These are phyloP conservation scores for Amblyraja radiata DNA, from an alignment of 2,797 vertebrate genomes.

Conservation along the genomic window DNA sequence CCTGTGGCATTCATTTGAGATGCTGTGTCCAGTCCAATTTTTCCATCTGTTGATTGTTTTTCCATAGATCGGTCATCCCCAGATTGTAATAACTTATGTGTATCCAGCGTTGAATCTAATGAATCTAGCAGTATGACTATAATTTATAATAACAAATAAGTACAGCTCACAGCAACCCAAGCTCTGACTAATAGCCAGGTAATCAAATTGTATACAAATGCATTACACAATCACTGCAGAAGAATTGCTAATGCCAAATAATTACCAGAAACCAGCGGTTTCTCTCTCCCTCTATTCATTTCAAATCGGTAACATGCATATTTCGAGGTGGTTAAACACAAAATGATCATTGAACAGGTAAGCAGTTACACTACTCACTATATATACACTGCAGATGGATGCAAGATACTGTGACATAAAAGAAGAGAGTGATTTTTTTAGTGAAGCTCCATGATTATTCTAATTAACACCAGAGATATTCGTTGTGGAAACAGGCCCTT, in stretches of 20 bases:
- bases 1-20: slow-evolving; percentile 52
- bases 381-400: neutral
- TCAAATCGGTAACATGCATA: too few species aligned
- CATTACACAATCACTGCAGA: neutral
- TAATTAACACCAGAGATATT: neutral
- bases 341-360: neutral
- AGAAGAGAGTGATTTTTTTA: neutral
- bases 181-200: neutral
- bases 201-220: neutral
- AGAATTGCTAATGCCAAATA: neutral
- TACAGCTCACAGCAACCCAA: neutral
- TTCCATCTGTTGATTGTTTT: slow-evolving; percentile 33
- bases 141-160: slow-evolving; percentile 12
- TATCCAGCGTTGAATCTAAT: slow-evolving; percentile 63
- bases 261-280: neutral
- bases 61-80: slow-evolving; percentile 35
- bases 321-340: neutral
- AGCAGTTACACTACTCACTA: neutral
- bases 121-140: slow-evolving; percentile 76
- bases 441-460: neutral
- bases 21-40: slow-evolving; percentile 42
- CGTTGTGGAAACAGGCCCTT: too few species aligned
- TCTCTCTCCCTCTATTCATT: neutral
- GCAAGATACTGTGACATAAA: neutral
- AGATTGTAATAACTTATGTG: slow-evolving; percentile 44